Evolutionary conservation across 2,113 vertebrate species (phyloP), one percentile per base, ranked within the genome.

Genomic region (Aramus guarauna): DNA sequence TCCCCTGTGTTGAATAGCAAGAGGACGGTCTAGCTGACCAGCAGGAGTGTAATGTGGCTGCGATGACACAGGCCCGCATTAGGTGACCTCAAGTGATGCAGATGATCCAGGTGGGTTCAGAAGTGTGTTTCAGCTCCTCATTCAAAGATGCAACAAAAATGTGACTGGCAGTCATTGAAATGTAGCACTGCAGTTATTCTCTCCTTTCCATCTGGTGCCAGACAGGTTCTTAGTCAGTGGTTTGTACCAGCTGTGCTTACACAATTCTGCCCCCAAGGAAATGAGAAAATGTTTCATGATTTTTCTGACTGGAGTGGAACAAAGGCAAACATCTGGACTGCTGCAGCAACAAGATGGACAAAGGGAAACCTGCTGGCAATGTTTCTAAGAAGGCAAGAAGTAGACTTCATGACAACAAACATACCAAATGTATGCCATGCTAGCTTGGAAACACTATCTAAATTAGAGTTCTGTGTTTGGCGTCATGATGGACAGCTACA

Each of bases 301-400:
- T 95, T 83, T 73, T 88, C 39, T 92, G 58, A 23, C 47, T 62
- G 47, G 58, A 62, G 6, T 53, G 48, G 68, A 88, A 60, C 41
- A 80, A 71, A 83, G 74, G 48, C 48, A 82, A 95, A 95, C 81
- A 85, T 73, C 91, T 96, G 89, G 66, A 53, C 60, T 84, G 73
- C 41, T 36, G 85, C 64, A 93, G 78, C 73, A 86, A 10, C 18
- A 45, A 3, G 6, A 22, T 17, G 77, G 75, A 56, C 72, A 45
- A 76, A 82, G 36, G 21, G 78, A 84, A 91, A 85, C 36, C 59
- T 91, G 45, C 52, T 76, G 48, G 56, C 6, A 4, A 12, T n/a
- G 48, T 45, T 77, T 68, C 41, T 68, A 30, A 84, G 53, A 32
- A 36, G 47, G 47, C 36, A 59, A 83, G 88, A 69, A 45, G 36